Base-by-base conservation (phyloP, 2,113 vertebrate genomes). In the Lates calcarifer region DNA sequence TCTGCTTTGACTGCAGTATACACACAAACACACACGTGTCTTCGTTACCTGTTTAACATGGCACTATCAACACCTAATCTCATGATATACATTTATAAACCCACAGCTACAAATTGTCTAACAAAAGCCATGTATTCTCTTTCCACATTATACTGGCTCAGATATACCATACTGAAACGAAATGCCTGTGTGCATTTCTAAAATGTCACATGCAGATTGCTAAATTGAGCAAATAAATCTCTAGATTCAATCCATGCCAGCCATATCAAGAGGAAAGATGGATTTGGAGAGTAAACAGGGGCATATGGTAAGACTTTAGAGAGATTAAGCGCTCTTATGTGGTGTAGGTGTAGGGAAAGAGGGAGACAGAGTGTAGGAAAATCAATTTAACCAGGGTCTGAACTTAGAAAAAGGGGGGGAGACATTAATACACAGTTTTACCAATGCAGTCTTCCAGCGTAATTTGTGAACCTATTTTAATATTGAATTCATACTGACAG, bases 221-320 rank as follows among this genome's bases (percentile, higher is more conserved):
- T 87, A 69, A 88, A 87, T 81, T 83, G 73, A 89, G 87, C 76
- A 90, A 91, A 87, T 80, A 87, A 89, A 79, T 71, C 65, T 26
- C 29, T 0, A 69, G 73, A 91, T 83, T 78, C 41, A 77, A 56
- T 83, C 58, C 78, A 47, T 87, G 86, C 77, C 79, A 84, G 90
- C 77, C 70, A 69, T 87, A 88, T 90, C 65, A 83, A 84, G 86
- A 87, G 18, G 83, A 65, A 56, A 86, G 86, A 89, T 87, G 85
- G 84, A 89, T 91, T 84, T 87, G 70, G 65, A 83, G 74, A 81
- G 72, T 83, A 92, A 92, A 90, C 82, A 89, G 37, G 58, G 70
- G 53, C 92, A 92, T 92, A 86, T 92, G 91, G 91, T 73, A 75
- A 76, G 49, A 87, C 69, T 85, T 92, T 82, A 53, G 51, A 47